Conservation (phyloP, 2,113 vertebrate species). For the Rhineura floridana region DNA sequence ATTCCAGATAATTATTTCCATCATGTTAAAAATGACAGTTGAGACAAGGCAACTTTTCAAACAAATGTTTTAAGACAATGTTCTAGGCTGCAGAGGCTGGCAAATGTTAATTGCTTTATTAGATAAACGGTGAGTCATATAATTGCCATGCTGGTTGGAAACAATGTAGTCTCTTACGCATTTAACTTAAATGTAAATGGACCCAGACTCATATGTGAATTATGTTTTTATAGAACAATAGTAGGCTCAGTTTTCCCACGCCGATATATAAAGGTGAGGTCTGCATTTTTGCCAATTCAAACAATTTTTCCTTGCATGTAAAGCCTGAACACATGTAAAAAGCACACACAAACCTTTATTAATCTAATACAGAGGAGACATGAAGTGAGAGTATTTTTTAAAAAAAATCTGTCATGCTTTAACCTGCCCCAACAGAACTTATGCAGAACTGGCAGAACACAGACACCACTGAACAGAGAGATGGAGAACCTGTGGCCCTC, state of each 20-base stretch:
- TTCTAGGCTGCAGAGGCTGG: conserved; percentile 76
- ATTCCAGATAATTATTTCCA: conserved; percentile 81
- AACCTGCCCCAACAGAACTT: background rate
- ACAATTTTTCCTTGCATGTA: too few species aligned
- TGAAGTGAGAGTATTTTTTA: background rate
- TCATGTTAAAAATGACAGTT: conserved; percentile 81
- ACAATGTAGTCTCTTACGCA: conserved; percentile 42
- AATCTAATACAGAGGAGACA: too few species aligned
- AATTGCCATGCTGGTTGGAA: conserved; percentile 67
- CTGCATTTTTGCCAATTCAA: background rate
- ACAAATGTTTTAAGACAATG: conserved; percentile 81
- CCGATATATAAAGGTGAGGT: too few species aligned
- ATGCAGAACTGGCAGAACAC: background rate
- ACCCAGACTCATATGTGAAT: background rate
- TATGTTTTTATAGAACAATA: background rate
- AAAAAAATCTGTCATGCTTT: background rate
- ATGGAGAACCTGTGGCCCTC: too few species aligned
- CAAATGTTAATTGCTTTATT: conserved; percentile 81
- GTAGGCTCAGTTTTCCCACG: background rate
- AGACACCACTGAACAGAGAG: background rate
- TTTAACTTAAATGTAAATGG: conserved; percentile 40
- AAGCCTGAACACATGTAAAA: too few species aligned
- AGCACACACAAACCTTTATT: too few species aligned
- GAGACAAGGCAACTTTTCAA: conserved; percentile 80
- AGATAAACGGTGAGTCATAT: conserved; percentile 81